A percentile compares a stretch with the other conserved stretches of the same genome.
phyloP scores from a whole-genome alignment of 2,113 vertebrate genomes.

The Isichthys henryi region DNA sequence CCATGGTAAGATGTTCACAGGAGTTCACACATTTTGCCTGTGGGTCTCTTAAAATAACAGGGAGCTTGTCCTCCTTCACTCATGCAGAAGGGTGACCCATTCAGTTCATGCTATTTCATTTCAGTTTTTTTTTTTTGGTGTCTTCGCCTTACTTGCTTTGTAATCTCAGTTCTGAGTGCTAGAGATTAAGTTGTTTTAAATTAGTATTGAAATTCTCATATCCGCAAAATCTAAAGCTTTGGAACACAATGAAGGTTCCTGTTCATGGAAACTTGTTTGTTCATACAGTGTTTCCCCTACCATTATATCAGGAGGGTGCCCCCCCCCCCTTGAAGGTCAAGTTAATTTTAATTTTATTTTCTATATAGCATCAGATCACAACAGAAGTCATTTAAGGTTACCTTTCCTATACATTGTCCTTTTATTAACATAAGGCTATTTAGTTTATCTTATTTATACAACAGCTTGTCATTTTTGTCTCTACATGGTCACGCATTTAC shows the following conservation, averaged over 20 bases:
- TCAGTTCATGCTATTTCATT: neutral
- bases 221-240: neutral
- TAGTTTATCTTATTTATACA: too few relatives aligned
- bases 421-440: too few relatives aligned
- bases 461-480: too few relatives aligned
- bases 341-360: too few relatives aligned
- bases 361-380: too few relatives aligned
- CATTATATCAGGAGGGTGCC: too few relatives aligned
- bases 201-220: neutral
- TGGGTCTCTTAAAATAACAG: neutral
- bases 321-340: too few relatives aligned
- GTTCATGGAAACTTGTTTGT: neutral
- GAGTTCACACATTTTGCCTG: neutral
- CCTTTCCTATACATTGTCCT: too few relatives aligned
- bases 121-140: neutral
- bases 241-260: neutral
- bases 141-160: neutral
- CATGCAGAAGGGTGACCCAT: neutral
- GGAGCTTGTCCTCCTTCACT: neutral
- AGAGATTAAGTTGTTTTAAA: neutral
- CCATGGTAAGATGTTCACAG: conserved; percentile 72
- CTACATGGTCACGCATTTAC: too few relatives aligned
- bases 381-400: too few relatives aligned
- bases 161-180: neutral
- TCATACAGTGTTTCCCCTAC: too few relatives aligned